phyloP scores from a whole-genome alignment of 2,113 vertebrate genomes.

The Gadus macrocephalus region DNA sequence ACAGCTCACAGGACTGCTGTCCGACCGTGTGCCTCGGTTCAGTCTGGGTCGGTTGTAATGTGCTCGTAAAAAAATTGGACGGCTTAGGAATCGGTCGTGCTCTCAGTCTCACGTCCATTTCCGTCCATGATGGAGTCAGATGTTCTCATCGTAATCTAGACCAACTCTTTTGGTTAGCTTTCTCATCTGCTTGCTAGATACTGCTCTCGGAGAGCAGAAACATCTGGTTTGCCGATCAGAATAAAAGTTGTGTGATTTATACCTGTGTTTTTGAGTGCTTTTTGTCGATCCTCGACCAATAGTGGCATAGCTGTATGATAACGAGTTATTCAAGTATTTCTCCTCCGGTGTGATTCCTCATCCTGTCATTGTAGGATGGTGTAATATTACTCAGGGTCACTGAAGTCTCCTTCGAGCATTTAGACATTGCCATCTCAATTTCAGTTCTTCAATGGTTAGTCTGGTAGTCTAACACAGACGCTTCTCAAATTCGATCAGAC shows the following conservation, averaged over 20 bases:
- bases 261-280: background rate
- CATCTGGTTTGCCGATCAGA: slow-evolving; percentile 42
- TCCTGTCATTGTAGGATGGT: too few species aligned
- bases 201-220: slow-evolving; percentile 27
- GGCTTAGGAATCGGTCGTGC: slow-evolving; percentile 31
- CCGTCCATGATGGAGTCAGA: slow-evolving; percentile 52
- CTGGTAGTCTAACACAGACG: too few species aligned
- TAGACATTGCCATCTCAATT: too few species aligned
- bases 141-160: slow-evolving; percentile 41
- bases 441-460: too few species aligned
- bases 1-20: slow-evolving; percentile 62
- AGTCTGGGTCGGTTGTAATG: slow-evolving; percentile 60
- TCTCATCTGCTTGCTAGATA: slow-evolving; percentile 21
- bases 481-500: too few species aligned
- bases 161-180: slow-evolving; percentile 47
- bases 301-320: background rate
- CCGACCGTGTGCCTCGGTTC: slow-evolving; percentile 51
- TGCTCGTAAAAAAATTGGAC: slow-evolving; percentile 28
- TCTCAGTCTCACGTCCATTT: slow-evolving; percentile 35
- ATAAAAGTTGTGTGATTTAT: background rate
- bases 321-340: too few species aligned
- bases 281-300: background rate
- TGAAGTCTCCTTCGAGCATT: too few species aligned
- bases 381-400: too few species aligned
- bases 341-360: too few species aligned